Base-by-base conservation (phyloP, 2,113 vertebrate species). In the Thryonomys swinderianus region DNA sequence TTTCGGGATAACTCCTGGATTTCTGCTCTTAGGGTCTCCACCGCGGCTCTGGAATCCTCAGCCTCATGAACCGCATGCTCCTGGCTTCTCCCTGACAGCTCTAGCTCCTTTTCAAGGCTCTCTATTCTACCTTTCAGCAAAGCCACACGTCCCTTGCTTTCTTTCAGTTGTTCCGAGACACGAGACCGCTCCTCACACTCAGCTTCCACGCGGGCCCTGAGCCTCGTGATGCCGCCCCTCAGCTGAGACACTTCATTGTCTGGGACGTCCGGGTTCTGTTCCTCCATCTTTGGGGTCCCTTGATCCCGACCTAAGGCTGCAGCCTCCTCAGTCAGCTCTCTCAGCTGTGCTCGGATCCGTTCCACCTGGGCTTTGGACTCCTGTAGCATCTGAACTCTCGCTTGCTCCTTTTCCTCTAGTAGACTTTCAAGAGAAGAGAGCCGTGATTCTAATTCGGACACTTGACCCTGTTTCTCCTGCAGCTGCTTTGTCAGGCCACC, bases 171-270 rank as follows among this genome's bases (percentile, higher is more conserved):
- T 91, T 98, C 98, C 82, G 95, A 96, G 95, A 98, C 79, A 0
- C 97, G 97, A 34, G 25, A 93, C 73, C 98, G 99, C 98, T 99
- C 98, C 93, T 98, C 98, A 96, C 99, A 98, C n/a, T 99, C 99
- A 0, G 98, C 98, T 95, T 99, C 99, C 23, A 99, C 98, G 96
- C 97, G 98, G 34, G 98, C 97, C 96, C 98, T 99, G 14, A 99
- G 98, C 96, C 99, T 99, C 97, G 98, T 98, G 17, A 99, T 99
- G 62, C 98, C 98, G 0, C 57, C 95, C 66, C 98, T 98, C 98
- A 99, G 98, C 97, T 98, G 98, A 76, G 94, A 91, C 80, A 99
- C 97, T 88, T 99, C 99, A 21, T 98, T 98, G 67, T 98, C 98
- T 18, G 98, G 98, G 34, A 98, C 97, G 21, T 98, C 98, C 30